Base-by-base conservation (phyloP, 2,888 invertebrate genomes). In the Phortica magna region DNA sequence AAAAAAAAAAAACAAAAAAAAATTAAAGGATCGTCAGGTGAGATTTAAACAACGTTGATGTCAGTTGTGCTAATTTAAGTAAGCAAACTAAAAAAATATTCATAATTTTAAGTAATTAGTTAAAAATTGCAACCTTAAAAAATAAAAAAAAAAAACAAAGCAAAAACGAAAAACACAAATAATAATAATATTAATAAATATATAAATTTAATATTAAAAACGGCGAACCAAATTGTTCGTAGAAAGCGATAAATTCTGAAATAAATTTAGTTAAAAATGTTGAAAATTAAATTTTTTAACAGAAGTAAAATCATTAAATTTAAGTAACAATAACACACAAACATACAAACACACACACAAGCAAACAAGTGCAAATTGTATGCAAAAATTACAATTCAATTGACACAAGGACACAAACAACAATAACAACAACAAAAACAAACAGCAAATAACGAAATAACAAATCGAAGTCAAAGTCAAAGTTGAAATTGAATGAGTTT, bases 171-270 rank as follows among this genome's bases (percentile, higher is more conserved):
- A 22, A 31, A 65, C n/a, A 65, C 31, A 65, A 65, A 65, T 17
- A 55, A 55, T 55, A 31, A 31, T 31, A 31, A 31, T 31, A 31
- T 31, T 31, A 31, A 31, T 31, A 31, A 31, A 31, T 19, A 59
- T 59, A 19, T 59, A 6, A 31, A 22, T 9, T 64, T 14, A 9
- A 64, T 64, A 19, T 48, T 48, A 48, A 48, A 1, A 48, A 9
- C 3, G 48, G 31, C 65, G n/a, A 65, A n/a, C 67, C 61, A 65
- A 74, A 78, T 77, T 74, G 81, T 74, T 74, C 59, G 73, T 78
- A 79, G 19, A 79, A 88, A 89, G 88, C 88, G 88, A 84, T 78
- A 89, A 84, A 89, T 88, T 89, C 88, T 88, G 90, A 90, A 88
- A 87, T 88, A 84, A 87, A 87, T 82, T 87, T 90, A 90, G 85